Conservation (phyloP, 2,888 invertebrate species). For the Pyrocoelia pectoralis region DNA sequence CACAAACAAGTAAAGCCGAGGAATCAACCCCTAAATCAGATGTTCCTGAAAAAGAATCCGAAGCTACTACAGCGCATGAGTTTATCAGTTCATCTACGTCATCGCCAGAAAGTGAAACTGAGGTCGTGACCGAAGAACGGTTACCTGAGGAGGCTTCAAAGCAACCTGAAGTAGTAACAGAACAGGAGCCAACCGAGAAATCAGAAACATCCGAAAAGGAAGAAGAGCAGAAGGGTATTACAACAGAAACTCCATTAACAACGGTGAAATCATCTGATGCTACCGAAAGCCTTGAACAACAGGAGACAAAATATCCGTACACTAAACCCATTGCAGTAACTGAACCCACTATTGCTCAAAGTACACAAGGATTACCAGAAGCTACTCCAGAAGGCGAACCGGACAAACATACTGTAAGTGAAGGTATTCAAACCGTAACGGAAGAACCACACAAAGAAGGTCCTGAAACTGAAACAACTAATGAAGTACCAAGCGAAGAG, state of each 20-base stretch:
- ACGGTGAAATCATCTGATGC: not conserved
- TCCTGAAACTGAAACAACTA: slow-evolving; percentile 16
- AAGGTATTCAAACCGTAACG: not conserved
- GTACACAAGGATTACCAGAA: slow-evolving; percentile 2
- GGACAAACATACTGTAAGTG: not conserved
- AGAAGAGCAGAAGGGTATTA: not conserved
- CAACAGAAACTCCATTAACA: not conserved
- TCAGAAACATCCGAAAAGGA: not conserved
- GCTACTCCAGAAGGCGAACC: not conserved
- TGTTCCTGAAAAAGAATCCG: no score
- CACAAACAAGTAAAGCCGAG: no score
- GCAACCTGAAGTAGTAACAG: slow-evolving; percentile 10
- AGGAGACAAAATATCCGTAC: slow-evolving; percentile 14
- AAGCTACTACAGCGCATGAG: no score
- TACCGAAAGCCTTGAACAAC: slow-evolving; percentile 16
- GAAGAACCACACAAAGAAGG: not conserved
- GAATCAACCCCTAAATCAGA: no score
- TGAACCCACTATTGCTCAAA: slow-evolving; percentile 3
- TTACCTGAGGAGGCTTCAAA: no score
- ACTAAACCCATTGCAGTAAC: slow-evolving; percentile 25
- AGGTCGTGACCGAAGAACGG: not conserved
- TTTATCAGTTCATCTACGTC: no score
- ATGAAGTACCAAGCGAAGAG: slow-evolving; percentile 10
- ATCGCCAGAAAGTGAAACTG: no score
- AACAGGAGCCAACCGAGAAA: not conserved